phyloP scores from a whole-genome alignment of 2,888 invertebrate species.

The Apamea monoglypha region DNA sequence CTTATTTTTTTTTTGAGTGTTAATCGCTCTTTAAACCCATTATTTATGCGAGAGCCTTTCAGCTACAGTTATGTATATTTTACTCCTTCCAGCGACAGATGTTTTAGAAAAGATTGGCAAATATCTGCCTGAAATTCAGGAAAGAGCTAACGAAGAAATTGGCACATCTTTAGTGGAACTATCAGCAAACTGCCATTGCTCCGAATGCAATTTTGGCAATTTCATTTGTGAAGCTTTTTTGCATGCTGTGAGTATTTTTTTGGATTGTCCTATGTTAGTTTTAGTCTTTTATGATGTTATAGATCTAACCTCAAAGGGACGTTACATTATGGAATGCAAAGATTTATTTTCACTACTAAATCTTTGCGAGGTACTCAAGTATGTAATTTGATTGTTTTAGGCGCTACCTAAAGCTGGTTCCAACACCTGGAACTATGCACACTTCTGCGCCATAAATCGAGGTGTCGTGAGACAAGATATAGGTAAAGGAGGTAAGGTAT shows the following conservation, averaged over 20 bases:
- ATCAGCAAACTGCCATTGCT: conserved; percentile 33
- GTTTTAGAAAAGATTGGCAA: conserved; percentile 39
- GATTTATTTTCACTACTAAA: background rate
- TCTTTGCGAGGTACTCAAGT: background rate
- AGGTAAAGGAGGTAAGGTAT: conserved; percentile 29
- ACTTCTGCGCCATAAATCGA: conserved; percentile 38
- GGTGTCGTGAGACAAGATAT: conserved; percentile 35
- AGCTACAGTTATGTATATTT: background rate
- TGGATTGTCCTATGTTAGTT: background rate
- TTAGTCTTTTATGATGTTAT: background rate
- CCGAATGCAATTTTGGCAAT: conserved; percentile 46
- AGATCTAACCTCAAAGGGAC: background rate
- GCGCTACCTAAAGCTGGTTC: conserved; percentile 24
- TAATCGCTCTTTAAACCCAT: background rate
- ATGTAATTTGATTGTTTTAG: conserved; percentile 16
- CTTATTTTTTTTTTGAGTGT: background rate
- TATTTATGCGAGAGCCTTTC: no score
- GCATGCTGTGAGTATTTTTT: conserved; percentile 33
- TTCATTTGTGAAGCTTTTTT: conserved; percentile 49
- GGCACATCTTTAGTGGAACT: conserved; percentile 32
- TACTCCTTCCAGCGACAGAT: conserved; percentile 22
- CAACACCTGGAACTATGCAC: conserved; percentile 41
- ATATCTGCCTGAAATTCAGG: conserved; percentile 31
- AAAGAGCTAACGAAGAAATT: conserved; percentile 36
- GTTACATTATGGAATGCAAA: background rate